Conservation (phyloP, 2,888 invertebrate genomes). For the Drosophila nigricruria region DNA sequence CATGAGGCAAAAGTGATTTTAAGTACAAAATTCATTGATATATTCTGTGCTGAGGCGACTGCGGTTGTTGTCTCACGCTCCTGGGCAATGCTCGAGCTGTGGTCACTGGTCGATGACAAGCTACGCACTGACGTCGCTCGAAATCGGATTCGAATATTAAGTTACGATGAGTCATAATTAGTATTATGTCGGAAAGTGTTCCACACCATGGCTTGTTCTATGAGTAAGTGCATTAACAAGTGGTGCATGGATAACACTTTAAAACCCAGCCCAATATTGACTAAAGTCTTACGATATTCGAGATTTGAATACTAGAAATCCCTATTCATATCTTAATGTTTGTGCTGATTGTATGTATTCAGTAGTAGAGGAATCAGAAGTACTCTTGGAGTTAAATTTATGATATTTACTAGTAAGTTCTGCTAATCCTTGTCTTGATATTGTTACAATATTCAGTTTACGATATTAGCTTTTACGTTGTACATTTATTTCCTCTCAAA, state of each 20-base stretch:
- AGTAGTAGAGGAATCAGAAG: too few relatives aligned
- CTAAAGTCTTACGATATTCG: not conserved
- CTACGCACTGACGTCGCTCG: conserved; percentile 32
- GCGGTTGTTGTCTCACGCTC: conserved; percentile 31
- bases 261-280: not conserved
- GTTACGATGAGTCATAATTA: conserved; percentile 43
- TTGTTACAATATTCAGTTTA: not conserved
- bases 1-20: conserved; percentile 20
- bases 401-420: too few relatives aligned
- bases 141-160: conserved; percentile 33
- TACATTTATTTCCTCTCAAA: not conserved
- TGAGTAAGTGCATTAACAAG: not conserved
- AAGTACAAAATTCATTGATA: conserved; percentile 8
- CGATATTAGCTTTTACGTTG: conserved; percentile 16
- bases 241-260: not conserved
- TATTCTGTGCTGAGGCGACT: conserved; percentile 29
- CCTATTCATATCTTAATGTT: not conserved
- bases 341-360: too few relatives aligned
- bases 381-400: too few relatives aligned
- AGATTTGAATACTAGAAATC: not conserved
- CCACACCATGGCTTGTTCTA: not conserved
- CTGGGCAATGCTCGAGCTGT: conserved; percentile 30
- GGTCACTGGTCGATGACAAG: conserved; percentile 19
- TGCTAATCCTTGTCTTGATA: too few relatives aligned
- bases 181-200: conserved; percentile 9